A percentile compares a stretch with the other conserved stretches of the same genome.
Conservation (phyloP, 1,140 invertebrate species). For the Pogonus chalceus region DNA sequence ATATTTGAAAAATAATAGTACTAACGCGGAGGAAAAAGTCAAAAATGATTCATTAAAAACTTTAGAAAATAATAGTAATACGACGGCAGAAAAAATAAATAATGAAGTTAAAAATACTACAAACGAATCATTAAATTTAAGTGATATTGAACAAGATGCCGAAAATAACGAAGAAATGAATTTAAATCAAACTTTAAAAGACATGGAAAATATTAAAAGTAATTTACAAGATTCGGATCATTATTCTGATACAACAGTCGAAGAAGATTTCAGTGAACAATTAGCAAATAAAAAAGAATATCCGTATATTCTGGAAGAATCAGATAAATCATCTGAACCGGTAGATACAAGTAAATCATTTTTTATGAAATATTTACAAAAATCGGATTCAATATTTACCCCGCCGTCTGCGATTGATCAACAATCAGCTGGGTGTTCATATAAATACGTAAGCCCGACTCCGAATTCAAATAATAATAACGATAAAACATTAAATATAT, state of each 20-base stretch:
- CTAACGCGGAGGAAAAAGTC: no score
- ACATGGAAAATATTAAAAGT: neutral
- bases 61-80: neutral
- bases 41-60: no score
- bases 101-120: neutral
- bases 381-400: neutral
- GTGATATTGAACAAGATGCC: neutral
- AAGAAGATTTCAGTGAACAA: neutral
- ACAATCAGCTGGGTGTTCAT: neutral
- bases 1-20: no score
- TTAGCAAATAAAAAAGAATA: neutral
- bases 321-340: neutral
- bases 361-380: conserved; percentile 5
- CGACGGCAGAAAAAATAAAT: neutral
- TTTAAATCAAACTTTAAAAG: neutral
- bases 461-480: conserved; percentile 4
- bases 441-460: neutral
- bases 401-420: neutral
- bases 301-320: neutral
- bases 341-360: conserved; percentile 10
- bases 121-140: neutral
- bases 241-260: neutral
- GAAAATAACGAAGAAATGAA: neutral
- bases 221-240: neutral
- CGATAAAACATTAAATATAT: neutral